Evolutionary conservation across 2,113 vertebrate species (phyloP).

Genomic region (Cyanoderma ruficeps): DNA sequence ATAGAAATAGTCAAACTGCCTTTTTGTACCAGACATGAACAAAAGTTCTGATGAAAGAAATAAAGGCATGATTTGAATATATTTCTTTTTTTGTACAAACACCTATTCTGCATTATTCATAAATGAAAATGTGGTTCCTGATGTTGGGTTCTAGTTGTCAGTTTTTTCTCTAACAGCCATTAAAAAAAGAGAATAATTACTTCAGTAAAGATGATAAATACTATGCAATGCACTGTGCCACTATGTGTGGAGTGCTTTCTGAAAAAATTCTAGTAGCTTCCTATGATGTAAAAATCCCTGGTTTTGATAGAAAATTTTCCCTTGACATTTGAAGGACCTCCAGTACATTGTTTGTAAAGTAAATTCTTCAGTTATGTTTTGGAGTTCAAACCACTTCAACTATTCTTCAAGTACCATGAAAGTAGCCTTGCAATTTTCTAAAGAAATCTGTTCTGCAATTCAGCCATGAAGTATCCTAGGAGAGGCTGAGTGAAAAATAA

Average conservation of each 20-base stretch:
- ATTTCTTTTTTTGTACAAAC: not conserved
- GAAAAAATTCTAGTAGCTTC: not conserved
- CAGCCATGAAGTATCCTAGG: not conserved
- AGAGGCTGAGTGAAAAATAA: not conserved
- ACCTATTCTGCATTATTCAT: not conserved
- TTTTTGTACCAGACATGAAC: not conserved
- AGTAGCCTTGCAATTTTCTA: not conserved
- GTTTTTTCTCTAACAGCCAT: accelerated
- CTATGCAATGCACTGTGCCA: not conserved
- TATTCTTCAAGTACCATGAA: not conserved
- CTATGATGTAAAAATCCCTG: not conserved
- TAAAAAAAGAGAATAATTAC: not conserved
- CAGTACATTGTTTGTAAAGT: not conserved
- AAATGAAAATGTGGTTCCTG: not conserved
- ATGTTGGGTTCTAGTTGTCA: not conserved
- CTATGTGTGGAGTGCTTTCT: not conserved
- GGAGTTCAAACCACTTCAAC: not conserved
- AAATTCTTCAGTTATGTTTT: not conserved
- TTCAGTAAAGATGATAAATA: not conserved
- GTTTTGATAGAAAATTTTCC: not conserved
- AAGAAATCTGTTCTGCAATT: not conserved
- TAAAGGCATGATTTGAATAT: not conserved
- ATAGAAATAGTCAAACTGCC: not conserved
- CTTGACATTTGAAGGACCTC: not conserved
- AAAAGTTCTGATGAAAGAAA: not conserved